Conservation (phyloP, 2,888 invertebrate genomes). For the Harmothoe impar region DNA sequence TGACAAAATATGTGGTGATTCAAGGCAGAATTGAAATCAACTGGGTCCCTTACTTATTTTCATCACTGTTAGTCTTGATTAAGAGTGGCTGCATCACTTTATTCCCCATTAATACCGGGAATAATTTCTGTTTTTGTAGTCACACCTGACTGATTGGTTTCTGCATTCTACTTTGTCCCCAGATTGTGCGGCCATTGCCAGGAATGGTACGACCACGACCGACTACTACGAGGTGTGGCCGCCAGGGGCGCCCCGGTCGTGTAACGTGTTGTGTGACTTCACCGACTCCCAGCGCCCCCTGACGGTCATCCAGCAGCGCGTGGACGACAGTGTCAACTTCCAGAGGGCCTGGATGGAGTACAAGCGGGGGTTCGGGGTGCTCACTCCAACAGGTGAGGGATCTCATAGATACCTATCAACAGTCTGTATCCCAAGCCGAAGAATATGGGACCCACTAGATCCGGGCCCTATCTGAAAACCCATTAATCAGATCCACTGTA, state of each 20-base stretch:
- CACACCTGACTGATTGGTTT: neutral
- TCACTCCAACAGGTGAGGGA: no score
- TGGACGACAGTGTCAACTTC: slow-evolving; percentile 35
- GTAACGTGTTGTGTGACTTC: slow-evolving; percentile 26
- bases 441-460: no score
- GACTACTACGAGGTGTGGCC: slow-evolving; percentile 47
- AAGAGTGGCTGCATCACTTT: no score
- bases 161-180: neutral
- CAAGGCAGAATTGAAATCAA: no score
- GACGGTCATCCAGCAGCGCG: slow-evolving; percentile 60
- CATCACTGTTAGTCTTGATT: no score
- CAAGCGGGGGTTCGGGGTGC: slow-evolving; percentile 61
- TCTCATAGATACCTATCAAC: no score
- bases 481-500: no score
- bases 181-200: slow-evolving; percentile 28
- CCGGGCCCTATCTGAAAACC: no score
- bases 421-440: no score
- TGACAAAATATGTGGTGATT: no score
- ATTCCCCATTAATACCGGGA: no score
- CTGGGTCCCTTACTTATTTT: no score
- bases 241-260: neutral
- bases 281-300: neutral
- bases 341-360: slow-evolving; percentile 64
- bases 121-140: neutral
- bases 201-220: neutral